Evolutionary conservation across 2,113 vertebrate species (phyloP).

Genomic region (Campylomormyrus tamandua): DNA sequence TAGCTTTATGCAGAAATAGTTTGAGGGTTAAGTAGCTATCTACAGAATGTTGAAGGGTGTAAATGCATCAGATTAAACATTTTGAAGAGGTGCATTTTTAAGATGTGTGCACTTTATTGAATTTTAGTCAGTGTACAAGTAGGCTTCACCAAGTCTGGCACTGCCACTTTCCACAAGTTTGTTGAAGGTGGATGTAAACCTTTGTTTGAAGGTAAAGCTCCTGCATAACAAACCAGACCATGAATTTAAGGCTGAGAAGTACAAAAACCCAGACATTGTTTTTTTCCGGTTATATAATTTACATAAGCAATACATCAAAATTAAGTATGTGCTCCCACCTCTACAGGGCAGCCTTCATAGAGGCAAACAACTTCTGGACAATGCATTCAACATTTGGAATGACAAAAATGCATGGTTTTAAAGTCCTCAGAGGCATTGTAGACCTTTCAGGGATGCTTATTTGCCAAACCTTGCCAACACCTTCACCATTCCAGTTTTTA

Average conservation of each 20-base stretch:
- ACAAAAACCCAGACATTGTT: slow-evolving; percentile 70
- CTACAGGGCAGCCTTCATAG: slow-evolving; percentile 73
- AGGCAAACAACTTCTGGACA: slow-evolving; percentile 81
- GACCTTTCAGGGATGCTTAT: slow-evolving; percentile 63
- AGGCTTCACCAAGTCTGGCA: slow-evolving; percentile 60
- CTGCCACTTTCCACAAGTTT: slow-evolving; percentile 42
- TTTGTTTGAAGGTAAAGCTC: slow-evolving; percentile 54
- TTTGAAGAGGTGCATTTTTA: slow-evolving; percentile 17
- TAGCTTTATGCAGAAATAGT: background rate
- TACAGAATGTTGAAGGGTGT: background rate
- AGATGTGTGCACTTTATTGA: slow-evolving; percentile 88
- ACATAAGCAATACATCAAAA: slow-evolving; percentile 74
- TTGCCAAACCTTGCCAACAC: slow-evolving; percentile 58
- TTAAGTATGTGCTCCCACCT: slow-evolving; percentile 52
- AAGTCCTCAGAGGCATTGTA: slow-evolving; percentile 72
- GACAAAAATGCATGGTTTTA: slow-evolving; percentile 67
- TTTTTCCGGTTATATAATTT: slow-evolving; percentile 81
- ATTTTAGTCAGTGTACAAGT: slow-evolving; percentile 78
- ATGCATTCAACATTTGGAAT: slow-evolving; percentile 73
- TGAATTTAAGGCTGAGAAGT: slow-evolving; percentile 87
- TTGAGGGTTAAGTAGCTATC: background rate
- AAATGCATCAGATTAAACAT: background rate
- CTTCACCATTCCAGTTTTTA: slow-evolving; percentile 83
- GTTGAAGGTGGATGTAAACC: slow-evolving; percentile 51
- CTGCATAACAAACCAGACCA: slow-evolving; percentile 63